Base-by-base conservation (phyloP, 2,888 invertebrate species). In the Acronicta leporina region DNA sequence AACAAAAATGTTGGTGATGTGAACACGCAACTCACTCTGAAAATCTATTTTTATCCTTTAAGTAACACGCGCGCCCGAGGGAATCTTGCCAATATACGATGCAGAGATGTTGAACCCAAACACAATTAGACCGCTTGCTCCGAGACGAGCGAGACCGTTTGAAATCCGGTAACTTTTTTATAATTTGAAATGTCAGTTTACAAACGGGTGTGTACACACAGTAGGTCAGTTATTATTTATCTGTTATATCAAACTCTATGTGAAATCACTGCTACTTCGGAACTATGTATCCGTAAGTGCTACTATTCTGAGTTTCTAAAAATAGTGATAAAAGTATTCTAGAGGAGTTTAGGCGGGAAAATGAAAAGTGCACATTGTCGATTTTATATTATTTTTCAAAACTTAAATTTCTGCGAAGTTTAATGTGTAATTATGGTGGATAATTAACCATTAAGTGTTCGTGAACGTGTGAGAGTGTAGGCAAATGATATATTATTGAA, bases 41-140 rank as follows among this genome's bases (percentile, higher is more conserved):
- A 82, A 86, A 81, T 94, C 94, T 94, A 94, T 94, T 94, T 93
- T 88, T 94, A 92, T 83, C 88, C 85, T 90, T 89, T 91, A 92
- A 87, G 85, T 92, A 91, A 91, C 88, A 67, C 84, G 84, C 79
- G 83, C 86, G 84, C 88, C 86, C 84, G 84, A 90, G 91, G 93
- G 94, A 94, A 89, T 86, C 89, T 88, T 93, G 94, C 94, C 94
- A 94, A 94, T 90, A 89, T 82, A 82, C 84, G 81, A 83, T 81
- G 81, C 76, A 63, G 70, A 67, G 73, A 63, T 67, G 62, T 68
- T 70, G 70, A 80, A 79, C 82, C 79, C 80, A 83, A 79, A 83
- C 77, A 82, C 79, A 81, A 80, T 81, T 73, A 71, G 77, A 80
- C 79, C 79, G 79, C 67, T 63, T 60, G 60, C 63, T 79, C 81